Evolutionary conservation across 2,113 vertebrate genomes (phyloP).

Genomic region (Psammodynastes pulverulentus): DNA sequence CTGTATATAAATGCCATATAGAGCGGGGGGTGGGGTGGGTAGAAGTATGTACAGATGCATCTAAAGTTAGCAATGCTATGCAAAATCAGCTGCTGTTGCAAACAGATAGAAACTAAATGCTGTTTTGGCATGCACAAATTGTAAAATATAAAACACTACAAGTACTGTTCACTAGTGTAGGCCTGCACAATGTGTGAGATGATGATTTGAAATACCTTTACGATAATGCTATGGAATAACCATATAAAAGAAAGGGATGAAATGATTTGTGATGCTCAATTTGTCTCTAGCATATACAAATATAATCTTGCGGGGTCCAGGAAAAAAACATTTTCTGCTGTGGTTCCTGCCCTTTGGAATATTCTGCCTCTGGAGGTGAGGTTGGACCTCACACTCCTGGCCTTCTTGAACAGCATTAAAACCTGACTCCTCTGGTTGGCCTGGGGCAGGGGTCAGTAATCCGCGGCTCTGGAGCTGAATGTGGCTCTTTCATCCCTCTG

Average conservation of each 20-base stretch:
- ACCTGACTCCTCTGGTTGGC: too few relatives aligned
- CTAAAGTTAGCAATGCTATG: not conserved
- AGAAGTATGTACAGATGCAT: not conserved
- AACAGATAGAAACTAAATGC: not conserved
- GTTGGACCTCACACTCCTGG: too few relatives aligned
- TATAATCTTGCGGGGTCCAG: not conserved
- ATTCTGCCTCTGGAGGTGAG: too few relatives aligned
- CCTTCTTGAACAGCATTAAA: too few relatives aligned
- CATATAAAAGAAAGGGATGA: not conserved
- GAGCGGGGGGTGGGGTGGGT: too few relatives aligned
- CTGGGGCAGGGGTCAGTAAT: too few relatives aligned
- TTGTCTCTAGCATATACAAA: not conserved
- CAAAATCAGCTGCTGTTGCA: not conserved
- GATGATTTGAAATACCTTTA: not conserved
- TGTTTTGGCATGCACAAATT: not conserved
- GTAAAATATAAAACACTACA: not conserved
- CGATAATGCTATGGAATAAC: not conserved
- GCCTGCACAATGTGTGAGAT: not conserved
- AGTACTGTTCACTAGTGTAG: not conserved
- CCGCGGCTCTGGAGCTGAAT: too few relatives aligned
- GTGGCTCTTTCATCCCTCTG: too few relatives aligned
- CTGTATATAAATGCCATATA: not conserved
- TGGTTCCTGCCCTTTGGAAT: too few relatives aligned
- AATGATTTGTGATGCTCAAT: not conserved
- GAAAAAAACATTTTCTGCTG: too few relatives aligned